A percentile compares a stretch with the other conserved stretches of the same genome.
Conservation (phyloP, 2,797 vertebrate genomes). For the Zenarchopterus dispar region DNA sequence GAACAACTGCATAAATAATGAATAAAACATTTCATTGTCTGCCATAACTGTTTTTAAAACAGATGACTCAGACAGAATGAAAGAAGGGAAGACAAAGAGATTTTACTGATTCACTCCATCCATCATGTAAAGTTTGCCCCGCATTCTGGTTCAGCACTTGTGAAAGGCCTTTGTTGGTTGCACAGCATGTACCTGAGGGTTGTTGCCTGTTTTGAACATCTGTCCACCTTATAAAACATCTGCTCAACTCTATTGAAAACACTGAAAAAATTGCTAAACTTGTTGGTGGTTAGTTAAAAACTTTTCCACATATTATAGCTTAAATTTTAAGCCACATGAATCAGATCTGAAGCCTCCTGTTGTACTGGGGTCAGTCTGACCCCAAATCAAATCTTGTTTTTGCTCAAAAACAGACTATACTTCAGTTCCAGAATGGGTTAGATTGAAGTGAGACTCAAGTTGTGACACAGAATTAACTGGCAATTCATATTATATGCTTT, state of each 20-base stretch:
- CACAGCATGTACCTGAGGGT: neutral
- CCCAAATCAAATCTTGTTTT: too few relatives aligned
- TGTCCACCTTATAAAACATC: neutral
- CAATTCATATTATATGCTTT: too few relatives aligned
- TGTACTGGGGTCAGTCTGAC: too few relatives aligned
- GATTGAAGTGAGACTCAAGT: too few relatives aligned
- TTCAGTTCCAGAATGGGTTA: too few relatives aligned
- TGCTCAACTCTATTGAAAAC: neutral
- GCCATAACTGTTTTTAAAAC: constrained; percentile 35
- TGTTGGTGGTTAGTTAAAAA: too few relatives aligned
- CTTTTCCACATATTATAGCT: too few relatives aligned
- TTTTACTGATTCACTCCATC: constrained; percentile 27
- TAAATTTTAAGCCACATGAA: too few relatives aligned
- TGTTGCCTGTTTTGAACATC: constrained; percentile 4
- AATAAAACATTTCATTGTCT: constrained; percentile 39
- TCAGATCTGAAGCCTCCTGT: too few relatives aligned
- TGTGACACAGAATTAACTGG: too few relatives aligned
- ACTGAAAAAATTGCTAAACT: too few relatives aligned
- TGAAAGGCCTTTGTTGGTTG: constrained; percentile 23
- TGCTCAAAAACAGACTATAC: too few relatives aligned
- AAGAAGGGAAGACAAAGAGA: constrained; percentile 4
- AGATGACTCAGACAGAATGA: constrained; percentile 22
- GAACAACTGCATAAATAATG: constrained; percentile 36
- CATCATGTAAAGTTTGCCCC: constrained; percentile 32
- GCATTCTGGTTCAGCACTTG: constrained; percentile 14